These are phyloP conservation scores for Parascotia fuliginaria DNA, from an alignment of 2,888 invertebrate species.

Conservation along the genomic window DNA sequence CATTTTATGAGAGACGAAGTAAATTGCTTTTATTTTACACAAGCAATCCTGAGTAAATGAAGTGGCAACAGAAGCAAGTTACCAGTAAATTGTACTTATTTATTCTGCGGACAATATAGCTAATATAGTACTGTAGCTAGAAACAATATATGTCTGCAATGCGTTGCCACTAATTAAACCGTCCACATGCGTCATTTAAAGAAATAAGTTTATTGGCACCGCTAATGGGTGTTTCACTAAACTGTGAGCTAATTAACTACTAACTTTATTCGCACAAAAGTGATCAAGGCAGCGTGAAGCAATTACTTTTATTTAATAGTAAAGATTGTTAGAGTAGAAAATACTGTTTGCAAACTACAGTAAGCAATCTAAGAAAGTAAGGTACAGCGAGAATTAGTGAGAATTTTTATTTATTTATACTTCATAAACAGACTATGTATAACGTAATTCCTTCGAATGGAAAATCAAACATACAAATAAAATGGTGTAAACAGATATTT, in stretches of 20 bases:
- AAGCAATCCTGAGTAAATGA: not conserved
- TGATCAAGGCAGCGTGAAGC: not conserved
- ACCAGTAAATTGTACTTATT: slow-evolving; percentile 12
- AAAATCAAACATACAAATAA: no score
- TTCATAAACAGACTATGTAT: no score
- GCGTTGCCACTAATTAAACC: slow-evolving; percentile 48
- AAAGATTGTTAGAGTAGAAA: not conserved
- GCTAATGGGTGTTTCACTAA: slow-evolving; percentile 10
- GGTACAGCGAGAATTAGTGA: not conserved
- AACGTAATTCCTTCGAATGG: no score
- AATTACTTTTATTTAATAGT: not conserved
- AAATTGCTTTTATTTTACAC: not conserved
- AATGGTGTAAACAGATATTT: no score
- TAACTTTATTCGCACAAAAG: not conserved
- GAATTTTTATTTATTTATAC: no score
- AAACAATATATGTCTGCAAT: slow-evolving; percentile 20
- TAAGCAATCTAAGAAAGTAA: not conserved
- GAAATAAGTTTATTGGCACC: slow-evolving; percentile 26
- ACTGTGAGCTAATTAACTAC: slow-evolving; percentile 18
- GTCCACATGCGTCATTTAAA: slow-evolving; percentile 35
- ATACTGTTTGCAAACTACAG: not conserved
- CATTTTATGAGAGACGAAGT: no score
- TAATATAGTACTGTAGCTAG: slow-evolving; percentile 1
- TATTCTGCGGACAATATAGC: slow-evolving; percentile 8
- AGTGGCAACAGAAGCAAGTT: not conserved